Percentiles rank a stretch among this genome's conserved stretches.
Evolutionary conservation across 2,888 invertebrate genomes (phyloP).

Genomic region (Stenchaetothrips biformis): DNA sequence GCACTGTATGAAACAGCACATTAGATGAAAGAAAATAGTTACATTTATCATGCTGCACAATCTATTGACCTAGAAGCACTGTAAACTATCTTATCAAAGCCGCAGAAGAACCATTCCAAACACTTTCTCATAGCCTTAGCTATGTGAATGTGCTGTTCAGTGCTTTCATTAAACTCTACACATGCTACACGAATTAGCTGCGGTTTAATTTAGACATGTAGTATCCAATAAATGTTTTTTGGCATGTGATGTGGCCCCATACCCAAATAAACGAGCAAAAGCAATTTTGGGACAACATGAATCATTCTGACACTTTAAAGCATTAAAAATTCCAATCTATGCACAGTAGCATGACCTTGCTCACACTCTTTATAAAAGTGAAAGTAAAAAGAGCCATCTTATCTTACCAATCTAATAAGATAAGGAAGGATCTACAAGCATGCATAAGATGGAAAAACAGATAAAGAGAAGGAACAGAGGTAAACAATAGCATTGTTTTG

Average conservation of each 20-base stretch:
- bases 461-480: slow-evolving; percentile 27
- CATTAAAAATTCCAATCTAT: not conserved
- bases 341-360: not conserved
- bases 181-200: not conserved
- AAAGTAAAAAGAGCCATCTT: not conserved
- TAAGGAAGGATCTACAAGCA: slow-evolving; percentile 23
- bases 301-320: not conserved
- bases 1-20: too few relatives aligned
- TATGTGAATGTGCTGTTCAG: not conserved
- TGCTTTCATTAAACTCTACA: slow-evolving; percentile 4
- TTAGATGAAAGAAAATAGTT: too few relatives aligned
- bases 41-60: not conserved
- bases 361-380: not conserved
- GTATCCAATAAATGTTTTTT: too few relatives aligned
- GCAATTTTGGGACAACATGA: too few relatives aligned
- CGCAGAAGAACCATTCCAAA: not conserved
- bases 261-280: too few relatives aligned
- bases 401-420: not conserved
- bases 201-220: too few relatives aligned
- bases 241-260: too few relatives aligned
- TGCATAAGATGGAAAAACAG: slow-evolving; percentile 19
- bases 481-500: too few relatives aligned
- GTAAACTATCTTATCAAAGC: not conserved
- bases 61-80: slow-evolving; percentile 7
- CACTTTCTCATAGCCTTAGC: not conserved